phyloP scores from a whole-genome alignment of 2,888 invertebrate species.

The Serrognathus titanus region DNA sequence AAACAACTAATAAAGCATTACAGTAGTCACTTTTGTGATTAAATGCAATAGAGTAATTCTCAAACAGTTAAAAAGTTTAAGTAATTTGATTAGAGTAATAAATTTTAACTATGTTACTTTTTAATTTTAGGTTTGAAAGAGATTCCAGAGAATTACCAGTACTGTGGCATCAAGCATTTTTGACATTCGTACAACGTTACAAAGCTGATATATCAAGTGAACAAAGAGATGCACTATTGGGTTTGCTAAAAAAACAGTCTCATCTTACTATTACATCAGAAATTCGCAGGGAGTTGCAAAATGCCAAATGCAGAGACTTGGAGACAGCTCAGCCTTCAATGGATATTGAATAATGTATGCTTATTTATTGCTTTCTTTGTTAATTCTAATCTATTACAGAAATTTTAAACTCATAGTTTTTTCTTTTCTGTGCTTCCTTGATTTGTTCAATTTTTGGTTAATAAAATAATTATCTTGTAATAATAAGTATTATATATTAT shows the following conservation, averaged over 20 bases:
- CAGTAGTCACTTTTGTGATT: neutral
- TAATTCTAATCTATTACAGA: neutral
- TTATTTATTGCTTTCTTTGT: neutral
- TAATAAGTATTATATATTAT: too few species aligned
- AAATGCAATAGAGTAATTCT: neutral
- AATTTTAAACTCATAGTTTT: neutral
- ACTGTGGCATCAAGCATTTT: constrained; percentile 92
- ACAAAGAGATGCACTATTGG: constrained; percentile 82
- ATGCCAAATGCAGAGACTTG: constrained; percentile 33
- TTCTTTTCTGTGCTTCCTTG: too few species aligned
- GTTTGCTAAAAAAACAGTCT: constrained; percentile 70
- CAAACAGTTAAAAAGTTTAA: too few species aligned
- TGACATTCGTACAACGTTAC: constrained; percentile 93
- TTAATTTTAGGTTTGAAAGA: constrained; percentile 66
- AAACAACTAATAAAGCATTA: neutral
- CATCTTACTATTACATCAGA: constrained; percentile 75
- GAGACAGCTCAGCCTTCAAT: constrained; percentile 26
- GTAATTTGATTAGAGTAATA: too few species aligned
- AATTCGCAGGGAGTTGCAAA: constrained; percentile 81
- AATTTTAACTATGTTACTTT: too few species aligned
- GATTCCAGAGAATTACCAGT: constrained; percentile 87
- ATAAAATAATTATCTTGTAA: too few species aligned
- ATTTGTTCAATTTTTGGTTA: too few species aligned
- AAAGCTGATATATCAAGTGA: constrained; percentile 92
- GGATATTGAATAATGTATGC: neutral